Conservation (phyloP, 2,113 vertebrate species). For the Dasyornis broadbenti region DNA sequence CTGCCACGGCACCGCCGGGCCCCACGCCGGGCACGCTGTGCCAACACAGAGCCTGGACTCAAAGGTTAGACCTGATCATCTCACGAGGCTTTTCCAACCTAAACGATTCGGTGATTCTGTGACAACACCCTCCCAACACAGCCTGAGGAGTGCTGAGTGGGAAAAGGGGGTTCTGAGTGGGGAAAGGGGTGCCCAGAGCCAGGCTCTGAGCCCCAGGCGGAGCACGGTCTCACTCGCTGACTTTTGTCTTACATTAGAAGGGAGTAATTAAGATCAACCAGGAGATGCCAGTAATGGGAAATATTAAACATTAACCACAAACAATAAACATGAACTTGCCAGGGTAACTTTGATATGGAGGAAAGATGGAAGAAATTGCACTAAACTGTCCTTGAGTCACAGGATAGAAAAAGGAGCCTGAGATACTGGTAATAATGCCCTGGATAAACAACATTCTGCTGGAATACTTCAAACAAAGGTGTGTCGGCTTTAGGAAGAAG, state of each 20-base stretch:
- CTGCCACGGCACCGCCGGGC: no score
- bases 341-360: background rate
- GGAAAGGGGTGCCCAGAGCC: background rate
- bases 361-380: slow-evolving; percentile 42
- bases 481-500: slow-evolving; percentile 1
- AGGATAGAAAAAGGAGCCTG: background rate
- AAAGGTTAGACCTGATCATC: background rate
- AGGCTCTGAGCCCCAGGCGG: background rate
- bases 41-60: background rate
- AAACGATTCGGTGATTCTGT: background rate
- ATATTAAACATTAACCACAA: slow-evolving; percentile 61
- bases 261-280: slow-evolving; percentile 43
- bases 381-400: slow-evolving; percentile 43
- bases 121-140: background rate
- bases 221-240: accelerated
- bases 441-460: slow-evolving; percentile 40
- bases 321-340: slow-evolving; percentile 52
- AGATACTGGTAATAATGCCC: slow-evolving; percentile 41
- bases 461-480: slow-evolving; percentile 54
- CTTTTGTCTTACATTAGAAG: slow-evolving; percentile 43
- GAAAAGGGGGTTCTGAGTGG: background rate
- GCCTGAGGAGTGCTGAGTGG: background rate
- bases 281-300: slow-evolving; percentile 49
- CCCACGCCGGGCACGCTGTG: accelerated
- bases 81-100: background rate